Percentiles rank a stretch among this genome's conserved stretches.
These are phyloP conservation scores for Corvus cornix DNA, from an alignment of 2,113 vertebrate genomes.

Conservation along the genomic window DNA sequence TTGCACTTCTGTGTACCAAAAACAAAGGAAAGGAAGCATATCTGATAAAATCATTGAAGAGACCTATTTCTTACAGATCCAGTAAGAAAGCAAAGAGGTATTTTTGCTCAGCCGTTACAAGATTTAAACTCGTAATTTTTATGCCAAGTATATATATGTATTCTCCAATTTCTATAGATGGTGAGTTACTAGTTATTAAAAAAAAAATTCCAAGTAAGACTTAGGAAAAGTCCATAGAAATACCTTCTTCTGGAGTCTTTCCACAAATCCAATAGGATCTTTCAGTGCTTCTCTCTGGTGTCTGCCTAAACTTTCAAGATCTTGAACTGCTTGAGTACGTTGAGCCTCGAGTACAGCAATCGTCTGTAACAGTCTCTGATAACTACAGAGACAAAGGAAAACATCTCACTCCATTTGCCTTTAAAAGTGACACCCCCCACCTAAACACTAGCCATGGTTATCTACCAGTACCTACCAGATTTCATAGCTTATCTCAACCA, in stretches of 20 bases:
- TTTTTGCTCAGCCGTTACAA: neutral
- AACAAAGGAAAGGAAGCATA: neutral
- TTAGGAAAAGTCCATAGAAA: constrained; percentile 49
- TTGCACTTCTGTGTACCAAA: neutral
- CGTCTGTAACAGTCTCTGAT: constrained; percentile 98
- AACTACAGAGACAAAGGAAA: constrained; percentile 84
- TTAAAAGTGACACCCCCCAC: neutral
- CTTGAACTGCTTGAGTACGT: constrained; percentile 93
- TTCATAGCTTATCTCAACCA: constrained; percentile 39
- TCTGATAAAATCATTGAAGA: neutral
- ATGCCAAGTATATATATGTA: neutral
- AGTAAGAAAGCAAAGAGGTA: neutral
- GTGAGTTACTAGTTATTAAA: neutral
- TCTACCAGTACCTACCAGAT: constrained; percentile 44
- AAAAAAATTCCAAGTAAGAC: neutral
- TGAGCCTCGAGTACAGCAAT: constrained; percentile 97
- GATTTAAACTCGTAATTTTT: neutral
- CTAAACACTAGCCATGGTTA: constrained; percentile 46
- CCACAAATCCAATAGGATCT: constrained; percentile 94
- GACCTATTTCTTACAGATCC: neutral
- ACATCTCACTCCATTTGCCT: constrained; percentile 66
- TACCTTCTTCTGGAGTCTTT: constrained; percentile 98
- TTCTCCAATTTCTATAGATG: neutral
- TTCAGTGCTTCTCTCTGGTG: constrained; percentile 90
- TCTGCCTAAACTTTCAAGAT: constrained; percentile 90